Conservation (phyloP, 23 tunicate species). For the Ciona savignyi region DNA sequence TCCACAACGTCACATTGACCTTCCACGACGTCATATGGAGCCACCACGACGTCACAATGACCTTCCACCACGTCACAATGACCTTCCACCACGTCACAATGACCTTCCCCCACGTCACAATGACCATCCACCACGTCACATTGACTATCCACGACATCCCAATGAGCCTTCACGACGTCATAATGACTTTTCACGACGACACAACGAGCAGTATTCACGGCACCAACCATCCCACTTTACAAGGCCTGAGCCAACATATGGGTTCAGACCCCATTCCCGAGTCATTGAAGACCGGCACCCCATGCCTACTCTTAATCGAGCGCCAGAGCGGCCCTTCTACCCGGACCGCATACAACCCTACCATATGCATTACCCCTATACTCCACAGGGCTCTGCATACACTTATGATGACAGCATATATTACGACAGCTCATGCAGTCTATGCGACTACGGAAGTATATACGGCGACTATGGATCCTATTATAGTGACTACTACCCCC, state of each 20-base stretch:
- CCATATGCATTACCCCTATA: background rate
- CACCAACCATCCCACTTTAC: background rate
- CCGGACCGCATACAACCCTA: background rate
- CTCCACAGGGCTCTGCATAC: background rate
- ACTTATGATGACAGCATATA: constrained; percentile 19
- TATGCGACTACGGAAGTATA: constrained; percentile 3
- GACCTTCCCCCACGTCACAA: too few species aligned
- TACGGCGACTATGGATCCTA: constrained; percentile 44
- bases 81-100: too few species aligned
- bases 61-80: too few species aligned
- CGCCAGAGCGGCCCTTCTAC: background rate
- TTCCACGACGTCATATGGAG: too few species aligned
- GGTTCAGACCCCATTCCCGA: constrained; percentile 19
- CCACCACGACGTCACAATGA: too few species aligned
- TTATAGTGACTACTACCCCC: constrained; percentile 8
- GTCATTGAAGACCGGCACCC: background rate
- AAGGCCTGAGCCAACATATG: constrained; percentile 33
- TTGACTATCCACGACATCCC: too few species aligned
- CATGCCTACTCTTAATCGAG: background rate
- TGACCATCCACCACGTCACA: too few species aligned
- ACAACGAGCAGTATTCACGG: background rate
- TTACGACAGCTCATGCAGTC: constrained; percentile 27
- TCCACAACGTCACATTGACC: too few species aligned
- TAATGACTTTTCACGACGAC: background rate
- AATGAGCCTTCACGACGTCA: too few species aligned